These are phyloP conservation scores for Azemiops feae DNA, from an alignment of 2,113 vertebrate species.

Conservation along the genomic window DNA sequence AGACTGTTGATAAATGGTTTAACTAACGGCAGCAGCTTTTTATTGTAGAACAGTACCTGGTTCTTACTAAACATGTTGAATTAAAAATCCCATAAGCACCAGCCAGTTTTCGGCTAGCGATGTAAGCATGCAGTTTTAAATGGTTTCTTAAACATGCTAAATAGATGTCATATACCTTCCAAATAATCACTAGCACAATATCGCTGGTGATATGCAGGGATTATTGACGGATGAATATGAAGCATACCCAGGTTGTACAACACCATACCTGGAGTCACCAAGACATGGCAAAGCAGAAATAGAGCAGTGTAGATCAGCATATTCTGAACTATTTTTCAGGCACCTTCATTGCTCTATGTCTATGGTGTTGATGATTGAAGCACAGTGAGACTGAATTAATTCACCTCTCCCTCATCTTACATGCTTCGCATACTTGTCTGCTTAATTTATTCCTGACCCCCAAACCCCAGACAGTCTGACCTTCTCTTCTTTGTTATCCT, in stretches of 20 bases:
- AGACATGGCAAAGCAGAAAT: not conserved
- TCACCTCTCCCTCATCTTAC: not conserved
- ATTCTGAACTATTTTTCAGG: not conserved
- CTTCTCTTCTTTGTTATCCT: conserved; percentile 12
- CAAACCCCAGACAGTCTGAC: conserved; percentile 31
- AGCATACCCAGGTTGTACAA: not conserved
- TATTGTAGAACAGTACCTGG: not conserved
- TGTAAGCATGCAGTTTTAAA: not conserved
- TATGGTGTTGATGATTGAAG: not conserved
- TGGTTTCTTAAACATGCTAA: not conserved
- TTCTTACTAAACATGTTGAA: not conserved
- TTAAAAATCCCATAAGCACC: not conserved
- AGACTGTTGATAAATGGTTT: not conserved
- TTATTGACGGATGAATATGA: not conserved
- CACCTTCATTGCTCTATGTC: not conserved
- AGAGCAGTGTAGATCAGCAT: not conserved
- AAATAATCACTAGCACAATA: not conserved
- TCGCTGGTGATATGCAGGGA: not conserved
- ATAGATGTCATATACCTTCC: not conserved
- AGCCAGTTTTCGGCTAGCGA: not conserved
- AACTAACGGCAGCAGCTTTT: not conserved
- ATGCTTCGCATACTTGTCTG: not conserved
- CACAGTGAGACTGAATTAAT: not conserved
- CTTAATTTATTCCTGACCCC: conserved; percentile 3
- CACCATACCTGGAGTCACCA: not conserved